A percentile compares a stretch with the other conserved stretches of the same genome.
Conservation (phyloP, 1,140 invertebrate genomes). For the Eumaeus atala region DNA sequence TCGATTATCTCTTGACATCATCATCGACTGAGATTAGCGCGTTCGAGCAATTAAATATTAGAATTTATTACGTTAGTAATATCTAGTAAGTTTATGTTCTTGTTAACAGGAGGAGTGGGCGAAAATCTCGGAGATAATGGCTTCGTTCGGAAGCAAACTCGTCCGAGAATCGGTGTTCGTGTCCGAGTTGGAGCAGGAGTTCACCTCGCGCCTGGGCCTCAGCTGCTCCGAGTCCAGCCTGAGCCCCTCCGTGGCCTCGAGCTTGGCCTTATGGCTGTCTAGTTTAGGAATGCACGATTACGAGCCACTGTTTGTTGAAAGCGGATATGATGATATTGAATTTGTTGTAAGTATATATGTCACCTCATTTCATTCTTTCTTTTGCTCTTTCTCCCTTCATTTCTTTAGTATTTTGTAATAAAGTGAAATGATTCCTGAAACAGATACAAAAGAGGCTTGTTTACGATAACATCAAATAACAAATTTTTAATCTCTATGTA, state of each 20-base stretch:
- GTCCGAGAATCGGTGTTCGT: constrained; percentile 89
- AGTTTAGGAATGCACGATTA: constrained; percentile 87
- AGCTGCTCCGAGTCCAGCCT: constrained; percentile 71
- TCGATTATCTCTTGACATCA: background rate
- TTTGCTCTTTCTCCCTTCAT: background rate
- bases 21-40: background rate
- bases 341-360: constrained; percentile 86
- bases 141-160: constrained; percentile 88
- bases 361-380: background rate
- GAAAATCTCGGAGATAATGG: constrained; percentile 95
- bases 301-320: constrained; percentile 86
- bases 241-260: constrained; percentile 57
- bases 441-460: too few relatives aligned
- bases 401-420: too few relatives aligned
- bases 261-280: constrained; percentile 86
- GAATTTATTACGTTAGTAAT: background rate
- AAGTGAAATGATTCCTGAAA: too few relatives aligned
- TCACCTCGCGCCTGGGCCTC: constrained; percentile 81
- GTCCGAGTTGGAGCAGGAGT: constrained; percentile 87
- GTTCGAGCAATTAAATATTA: too few relatives aligned
- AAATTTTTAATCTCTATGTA: too few relatives aligned
- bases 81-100: constrained; percentile 6
- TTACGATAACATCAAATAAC: too few relatives aligned
- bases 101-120: constrained; percentile 89
- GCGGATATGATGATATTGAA: constrained; percentile 94